Percentiles rank a stretch among this genome's conserved stretches.
Conservation (phyloP, 2,797 vertebrate genomes). For the Semotilus atromaculatus region DNA sequence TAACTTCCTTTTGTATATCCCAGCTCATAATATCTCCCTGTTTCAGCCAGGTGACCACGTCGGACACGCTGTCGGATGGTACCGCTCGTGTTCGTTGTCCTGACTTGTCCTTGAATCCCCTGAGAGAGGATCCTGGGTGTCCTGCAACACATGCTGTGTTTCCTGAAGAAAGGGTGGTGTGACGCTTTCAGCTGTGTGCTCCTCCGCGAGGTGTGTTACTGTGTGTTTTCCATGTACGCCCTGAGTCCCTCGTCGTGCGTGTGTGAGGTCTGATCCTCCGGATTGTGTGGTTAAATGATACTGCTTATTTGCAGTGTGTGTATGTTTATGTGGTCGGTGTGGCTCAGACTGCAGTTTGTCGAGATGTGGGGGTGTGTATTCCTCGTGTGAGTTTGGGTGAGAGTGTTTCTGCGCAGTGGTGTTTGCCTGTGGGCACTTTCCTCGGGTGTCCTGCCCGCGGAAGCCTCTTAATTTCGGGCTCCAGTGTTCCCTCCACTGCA, state of each 20-base stretch:
- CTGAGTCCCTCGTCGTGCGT: neutral
- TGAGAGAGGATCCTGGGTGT: conserved; percentile 32
- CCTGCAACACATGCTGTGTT: conserved; percentile 33
- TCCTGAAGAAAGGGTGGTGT: conserved; percentile 27
- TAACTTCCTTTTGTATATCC: neutral
- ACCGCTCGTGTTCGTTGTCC: neutral
- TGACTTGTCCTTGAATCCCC: conserved; percentile 25
- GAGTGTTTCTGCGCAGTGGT: conserved; percentile 47
- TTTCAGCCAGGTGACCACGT: conserved; percentile 44
- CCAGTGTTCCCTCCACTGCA: conserved; percentile 91
- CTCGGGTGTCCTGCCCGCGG: conserved; percentile 83
- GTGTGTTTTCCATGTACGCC: conserved; percentile 25
- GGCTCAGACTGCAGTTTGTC: conserved; percentile 59
- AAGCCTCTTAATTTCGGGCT: conserved; percentile 84
- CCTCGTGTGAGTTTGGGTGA: conserved; percentile 36
- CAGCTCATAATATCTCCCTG: conserved; percentile 3
- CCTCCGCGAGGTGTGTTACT: conserved; percentile 19
- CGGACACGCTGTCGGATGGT: conserved; percentile 48
- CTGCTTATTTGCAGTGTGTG: conserved; percentile 19
- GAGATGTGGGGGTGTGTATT: conserved; percentile 78
- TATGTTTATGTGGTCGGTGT: conserved; percentile 9
- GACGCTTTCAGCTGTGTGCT: neutral
- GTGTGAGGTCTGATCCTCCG: conserved; percentile 43
- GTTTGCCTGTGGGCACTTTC: conserved; percentile 63
- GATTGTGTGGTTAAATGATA: conserved; percentile 2